phyloP scores from a whole-genome alignment of 1,140 invertebrate genomes.

The Trachymyrmex cornetzi region DNA sequence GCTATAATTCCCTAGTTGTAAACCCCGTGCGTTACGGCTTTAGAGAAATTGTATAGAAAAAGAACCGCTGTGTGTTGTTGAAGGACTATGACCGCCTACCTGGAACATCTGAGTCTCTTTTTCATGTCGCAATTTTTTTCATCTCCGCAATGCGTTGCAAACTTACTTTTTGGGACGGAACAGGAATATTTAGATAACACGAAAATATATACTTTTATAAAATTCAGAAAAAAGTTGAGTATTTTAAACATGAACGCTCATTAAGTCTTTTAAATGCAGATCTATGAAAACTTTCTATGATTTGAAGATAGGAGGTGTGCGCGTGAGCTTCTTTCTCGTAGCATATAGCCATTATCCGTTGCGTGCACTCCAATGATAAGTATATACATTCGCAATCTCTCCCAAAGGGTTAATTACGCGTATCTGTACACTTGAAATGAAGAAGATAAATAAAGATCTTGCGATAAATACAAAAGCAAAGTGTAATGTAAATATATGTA shows the following conservation, averaged over 20 bases:
- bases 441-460: background rate
- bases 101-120: slow-evolving; percentile 67
- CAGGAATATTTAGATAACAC: slow-evolving; percentile 56
- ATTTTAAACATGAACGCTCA: background rate
- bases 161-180: slow-evolving; percentile 39
- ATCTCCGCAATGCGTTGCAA: slow-evolving; percentile 6
- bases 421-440: background rate
- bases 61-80: background rate
- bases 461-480: background rate
- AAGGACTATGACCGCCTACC: slow-evolving; percentile 71
- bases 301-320: background rate
- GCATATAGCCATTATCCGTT: background rate
- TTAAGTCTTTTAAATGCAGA: background rate
- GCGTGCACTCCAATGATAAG: slow-evolving; percentile 1
- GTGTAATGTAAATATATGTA: background rate
- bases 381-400: slow-evolving; percentile 9
- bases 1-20: slow-evolving; percentile 70
- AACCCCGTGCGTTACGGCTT: background rate
- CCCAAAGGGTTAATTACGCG: slow-evolving; percentile 15
- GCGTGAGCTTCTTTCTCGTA: background rate
- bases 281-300: background rate
- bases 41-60: slow-evolving; percentile 31
- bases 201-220: slow-evolving; percentile 61
- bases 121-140: slow-evolving; percentile 50
- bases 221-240: slow-evolving; percentile 15